Evolutionary conservation across 2,888 invertebrate species (phyloP).

Genomic region (Callinectes sapidus): DNA sequence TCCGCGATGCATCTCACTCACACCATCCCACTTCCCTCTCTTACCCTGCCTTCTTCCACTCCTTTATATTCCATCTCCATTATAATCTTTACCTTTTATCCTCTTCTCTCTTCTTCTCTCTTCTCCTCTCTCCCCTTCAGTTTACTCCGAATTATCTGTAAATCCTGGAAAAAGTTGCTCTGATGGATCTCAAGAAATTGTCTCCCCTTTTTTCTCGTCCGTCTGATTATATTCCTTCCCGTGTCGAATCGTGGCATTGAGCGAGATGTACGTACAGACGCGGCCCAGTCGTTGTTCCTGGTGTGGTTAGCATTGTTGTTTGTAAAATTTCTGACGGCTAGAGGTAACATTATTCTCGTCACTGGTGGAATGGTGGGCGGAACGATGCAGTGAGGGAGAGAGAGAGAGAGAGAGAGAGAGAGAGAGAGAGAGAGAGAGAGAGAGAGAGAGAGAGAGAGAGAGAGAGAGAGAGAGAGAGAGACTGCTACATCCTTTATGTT

Average conservation of each 20-base stretch:
- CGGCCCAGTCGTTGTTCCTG: neutral
- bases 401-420: neutral
- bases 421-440: slow-evolving; percentile 26
- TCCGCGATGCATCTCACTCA: neutral
- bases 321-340: neutral
- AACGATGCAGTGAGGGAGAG: neutral
- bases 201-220: neutral
- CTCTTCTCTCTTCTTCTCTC: neutral
- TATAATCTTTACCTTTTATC: neutral
- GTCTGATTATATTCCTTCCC: slow-evolving; percentile 4
- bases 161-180: neutral
- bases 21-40: neutral
- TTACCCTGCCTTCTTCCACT: neutral
- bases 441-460: slow-evolving; percentile 14
- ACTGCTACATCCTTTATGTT: neutral
- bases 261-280: neutral
- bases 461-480: slow-evolving; percentile 49
- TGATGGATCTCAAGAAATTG: neutral
- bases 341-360: neutral
- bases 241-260: neutral
- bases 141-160: slow-evolving; percentile 27
- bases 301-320: neutral
- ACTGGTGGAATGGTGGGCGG: neutral
- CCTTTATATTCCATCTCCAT: neutral
- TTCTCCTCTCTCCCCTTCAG: neutral